Evolutionary conservation across 2,113 vertebrate genomes (phyloP).

Genomic region (Macaca mulatta): DNA sequence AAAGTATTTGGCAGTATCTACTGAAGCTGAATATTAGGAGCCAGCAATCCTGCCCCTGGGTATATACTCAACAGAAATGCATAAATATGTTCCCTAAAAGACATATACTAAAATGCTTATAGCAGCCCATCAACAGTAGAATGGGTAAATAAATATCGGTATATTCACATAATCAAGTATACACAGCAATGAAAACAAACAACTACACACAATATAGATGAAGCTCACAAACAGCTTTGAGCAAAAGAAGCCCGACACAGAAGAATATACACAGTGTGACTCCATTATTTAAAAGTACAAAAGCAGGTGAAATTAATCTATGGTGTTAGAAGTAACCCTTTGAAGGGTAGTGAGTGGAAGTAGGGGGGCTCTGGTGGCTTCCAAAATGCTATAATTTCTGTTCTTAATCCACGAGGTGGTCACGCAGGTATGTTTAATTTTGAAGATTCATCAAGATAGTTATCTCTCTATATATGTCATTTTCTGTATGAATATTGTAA

Average conservation of each 20-base stretch:
- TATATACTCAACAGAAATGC: not conserved
- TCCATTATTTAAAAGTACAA: not conserved
- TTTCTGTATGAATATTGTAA: not conserved
- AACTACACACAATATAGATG: not conserved
- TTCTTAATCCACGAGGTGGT: not conserved
- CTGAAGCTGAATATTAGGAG: not conserved
- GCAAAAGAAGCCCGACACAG: not conserved
- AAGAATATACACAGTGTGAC: not conserved
- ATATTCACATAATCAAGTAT: not conserved
- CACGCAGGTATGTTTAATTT: not conserved
- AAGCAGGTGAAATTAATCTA: not conserved
- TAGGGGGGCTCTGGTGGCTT: fast-evolving
- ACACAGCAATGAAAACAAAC: not conserved
- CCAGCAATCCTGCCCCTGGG: not conserved
- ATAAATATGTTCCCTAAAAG: not conserved
- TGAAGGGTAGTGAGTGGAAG: not conserved
- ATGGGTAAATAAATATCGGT: not conserved
- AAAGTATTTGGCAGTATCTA: not conserved
- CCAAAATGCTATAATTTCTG: not conserved
- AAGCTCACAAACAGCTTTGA: not conserved
- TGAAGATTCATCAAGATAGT: not conserved
- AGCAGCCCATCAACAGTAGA: not conserved
- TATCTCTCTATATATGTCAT: not conserved
- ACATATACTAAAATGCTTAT: not conserved
- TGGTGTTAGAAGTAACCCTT: not conserved